Base-by-base conservation (phyloP, 2,888 invertebrate genomes). In the Lithophane socia region DNA sequence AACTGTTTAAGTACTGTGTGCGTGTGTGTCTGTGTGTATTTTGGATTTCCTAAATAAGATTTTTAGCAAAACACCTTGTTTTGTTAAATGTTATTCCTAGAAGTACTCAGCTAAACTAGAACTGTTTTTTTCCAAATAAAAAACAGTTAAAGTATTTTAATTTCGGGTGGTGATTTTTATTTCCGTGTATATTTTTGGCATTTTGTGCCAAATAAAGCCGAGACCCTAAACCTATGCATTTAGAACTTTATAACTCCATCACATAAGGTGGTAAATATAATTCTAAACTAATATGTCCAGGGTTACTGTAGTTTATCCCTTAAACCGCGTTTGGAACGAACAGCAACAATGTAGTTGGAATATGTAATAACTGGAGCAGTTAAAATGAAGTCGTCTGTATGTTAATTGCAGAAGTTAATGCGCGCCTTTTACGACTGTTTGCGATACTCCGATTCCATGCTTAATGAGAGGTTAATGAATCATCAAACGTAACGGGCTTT, bases 401-500 rank as follows among this genome's bases (percentile, higher is more conserved):
- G 77, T 52, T 80, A 76, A 87, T 87, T 74, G 66, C 67, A 76
- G 24, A 65, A 72, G 29, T 71, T 71, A 83, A 74, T 80, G 37
- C 24, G 16, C 42, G 44, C 24, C n/a, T 77, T 84, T 75, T 75
- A 80, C 60, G 77, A 77, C 65, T 80, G 75, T 84, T 87, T 80
- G 75, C 73, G 29, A 75, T 85, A 68, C 66, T 67, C 42, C 67
- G 54, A 76, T 65, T 70, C 42, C 74, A 66, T 64, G 71, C 12
- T 67, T 86, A 83, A 83, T 83, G 49, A 66, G 61, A 73, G 60
- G 54, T 69, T 84, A 65, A 83, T 75, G 78, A 86, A 73, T 56
- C 65, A 66, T 86, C 52, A 83, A 71, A 83, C 24, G 56, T 70
- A 73, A 83, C 52, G 21, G 73, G 37, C 29, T 58, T 47, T 70